Evolutionary conservation across 92 coral and sea anemone genomes (phyloP).

Genomic region (Muricea muricata): DNA sequence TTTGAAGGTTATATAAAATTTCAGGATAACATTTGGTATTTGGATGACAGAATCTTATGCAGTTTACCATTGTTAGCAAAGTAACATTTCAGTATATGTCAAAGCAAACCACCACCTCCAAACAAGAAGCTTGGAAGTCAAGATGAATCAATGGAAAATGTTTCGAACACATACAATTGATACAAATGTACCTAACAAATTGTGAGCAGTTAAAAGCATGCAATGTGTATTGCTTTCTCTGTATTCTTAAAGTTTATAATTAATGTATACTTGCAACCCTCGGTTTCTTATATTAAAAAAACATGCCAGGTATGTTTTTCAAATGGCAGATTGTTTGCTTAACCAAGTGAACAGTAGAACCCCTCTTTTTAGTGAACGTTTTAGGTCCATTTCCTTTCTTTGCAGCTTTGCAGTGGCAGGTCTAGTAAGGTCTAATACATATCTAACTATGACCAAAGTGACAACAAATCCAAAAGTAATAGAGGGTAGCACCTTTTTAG

Average conservation of each 20-base stretch:
- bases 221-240: constrained; percentile 53
- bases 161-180: neutral
- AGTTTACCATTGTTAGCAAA: neutral
- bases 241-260: constrained; percentile 57
- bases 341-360: no score
- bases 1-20: neutral
- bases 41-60: neutral
- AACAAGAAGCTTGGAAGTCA: neutral
- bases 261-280: constrained; percentile 47
- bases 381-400: constrained; percentile 34
- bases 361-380: constrained; percentile 26
- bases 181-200: neutral
- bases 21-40: neutral
- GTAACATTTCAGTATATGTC: neutral
- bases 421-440: constrained; percentile 22
- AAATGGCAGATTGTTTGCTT: neutral
- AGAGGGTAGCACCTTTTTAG: neutral
- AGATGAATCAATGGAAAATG: neutral
- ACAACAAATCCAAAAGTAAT: constrained; percentile 27
- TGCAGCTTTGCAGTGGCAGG: constrained; percentile 43
- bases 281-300: no score
- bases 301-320: constrained; percentile 27
- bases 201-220: neutral
- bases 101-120: neutral
- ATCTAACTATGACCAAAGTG: constrained; percentile 33